A percentile compares a stretch with the other conserved stretches of the same genome.
These are phyloP conservation scores for Heterodera filipjevi DNA, from an alignment of 2,888 invertebrate genomes.

Conservation along the genomic window DNA sequence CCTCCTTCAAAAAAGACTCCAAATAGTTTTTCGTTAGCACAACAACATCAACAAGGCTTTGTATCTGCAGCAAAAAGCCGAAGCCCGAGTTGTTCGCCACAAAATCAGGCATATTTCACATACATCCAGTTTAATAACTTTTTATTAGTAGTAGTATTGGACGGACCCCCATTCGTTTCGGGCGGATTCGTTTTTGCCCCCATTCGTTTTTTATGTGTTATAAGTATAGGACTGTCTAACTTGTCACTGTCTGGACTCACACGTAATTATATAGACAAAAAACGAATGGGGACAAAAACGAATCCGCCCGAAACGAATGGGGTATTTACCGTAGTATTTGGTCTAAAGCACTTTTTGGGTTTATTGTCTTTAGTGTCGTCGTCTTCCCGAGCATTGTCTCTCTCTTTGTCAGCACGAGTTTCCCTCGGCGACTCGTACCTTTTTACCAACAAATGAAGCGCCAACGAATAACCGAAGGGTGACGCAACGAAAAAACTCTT, in stretches of 20 bases:
- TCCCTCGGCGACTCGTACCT: neutral
- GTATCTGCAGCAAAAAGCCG: neutral
- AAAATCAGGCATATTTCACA: neutral
- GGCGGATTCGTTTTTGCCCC: no score
- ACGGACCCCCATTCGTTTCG: no score
- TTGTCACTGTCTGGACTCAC: no score
- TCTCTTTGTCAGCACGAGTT: neutral
- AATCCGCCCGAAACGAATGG: no score
- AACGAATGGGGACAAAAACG: no score
- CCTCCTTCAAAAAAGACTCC: neutral
- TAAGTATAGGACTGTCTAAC: no score
- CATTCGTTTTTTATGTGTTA: no score
- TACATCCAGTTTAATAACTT: neutral
- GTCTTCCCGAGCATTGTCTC: neutral
- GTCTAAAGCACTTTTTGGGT: no score
- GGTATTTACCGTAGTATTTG: no score
- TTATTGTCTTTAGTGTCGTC: neutral
- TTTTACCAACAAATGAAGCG: neutral
- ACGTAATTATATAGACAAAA: no score
- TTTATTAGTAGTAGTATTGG: neutral
- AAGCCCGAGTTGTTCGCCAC: neutral
- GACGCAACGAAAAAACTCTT: neutral
- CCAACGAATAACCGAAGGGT: neutral
- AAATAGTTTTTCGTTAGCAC: neutral
- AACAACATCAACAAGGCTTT: neutral